Conservation (phyloP, 1,140 invertebrate genomes). For the Drosophila cardini region DNA sequence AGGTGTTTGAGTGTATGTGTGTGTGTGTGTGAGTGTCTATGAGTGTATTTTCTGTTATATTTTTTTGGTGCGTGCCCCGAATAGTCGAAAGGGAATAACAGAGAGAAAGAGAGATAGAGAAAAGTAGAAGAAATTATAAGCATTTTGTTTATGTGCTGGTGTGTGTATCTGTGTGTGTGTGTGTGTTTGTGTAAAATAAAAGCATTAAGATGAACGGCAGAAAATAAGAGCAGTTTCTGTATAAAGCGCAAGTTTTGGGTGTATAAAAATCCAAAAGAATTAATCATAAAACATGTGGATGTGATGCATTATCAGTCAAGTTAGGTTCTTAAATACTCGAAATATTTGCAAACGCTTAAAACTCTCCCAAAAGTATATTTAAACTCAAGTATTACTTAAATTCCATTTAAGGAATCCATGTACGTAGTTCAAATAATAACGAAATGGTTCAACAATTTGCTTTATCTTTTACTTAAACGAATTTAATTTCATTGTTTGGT, state of each 20-base stretch:
- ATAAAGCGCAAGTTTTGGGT: slow-evolving; percentile 50
- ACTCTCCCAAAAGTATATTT: slow-evolving; percentile 20
- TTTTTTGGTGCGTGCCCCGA: slow-evolving; percentile 70
- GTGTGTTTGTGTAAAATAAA: slow-evolving; percentile 52
- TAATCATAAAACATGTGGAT: slow-evolving; percentile 34
- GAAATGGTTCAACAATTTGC: slow-evolving; percentile 3
- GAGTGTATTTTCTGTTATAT: slow-evolving; percentile 35
- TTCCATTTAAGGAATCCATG: neutral
- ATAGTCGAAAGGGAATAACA: slow-evolving; percentile 38
- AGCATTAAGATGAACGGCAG: slow-evolving; percentile 55
- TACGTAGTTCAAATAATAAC: neutral
- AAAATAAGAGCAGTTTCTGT: slow-evolving; percentile 45
- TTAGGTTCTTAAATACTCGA: slow-evolving; percentile 15
- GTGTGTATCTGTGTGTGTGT: slow-evolving; percentile 38
- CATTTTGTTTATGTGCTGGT: slow-evolving; percentile 46
- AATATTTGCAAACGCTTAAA: neutral
- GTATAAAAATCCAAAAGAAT: slow-evolving; percentile 29
- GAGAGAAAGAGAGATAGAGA: slow-evolving; percentile 12
- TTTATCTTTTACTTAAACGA: neutral
- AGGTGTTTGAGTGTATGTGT: slow-evolving; percentile 46
- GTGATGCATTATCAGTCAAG: slow-evolving; percentile 27
- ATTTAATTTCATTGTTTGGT: neutral
- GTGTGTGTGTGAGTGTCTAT: slow-evolving; percentile 36
- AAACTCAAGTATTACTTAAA: neutral
- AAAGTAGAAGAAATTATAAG: slow-evolving; percentile 63